Percentiles rank a stretch among this genome's conserved stretches.
These are phyloP conservation scores for Drosophila santomea DNA, from an alignment of 1,140 invertebrate species.

Conservation along the genomic window DNA sequence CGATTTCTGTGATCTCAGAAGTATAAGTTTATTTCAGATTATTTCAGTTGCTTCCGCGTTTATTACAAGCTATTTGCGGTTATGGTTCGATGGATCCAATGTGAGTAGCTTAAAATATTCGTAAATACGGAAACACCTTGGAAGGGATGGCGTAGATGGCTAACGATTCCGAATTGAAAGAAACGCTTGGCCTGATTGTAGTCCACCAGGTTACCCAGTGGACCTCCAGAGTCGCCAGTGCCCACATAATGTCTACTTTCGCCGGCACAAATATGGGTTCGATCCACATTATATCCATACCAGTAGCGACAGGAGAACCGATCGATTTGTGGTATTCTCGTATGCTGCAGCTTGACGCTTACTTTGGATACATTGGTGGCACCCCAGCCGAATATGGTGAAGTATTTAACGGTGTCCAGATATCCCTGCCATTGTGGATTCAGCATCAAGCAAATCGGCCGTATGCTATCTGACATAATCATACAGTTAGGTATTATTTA, in stretches of 20 bases:
- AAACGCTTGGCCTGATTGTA: neutral
- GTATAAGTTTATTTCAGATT: too few species aligned
- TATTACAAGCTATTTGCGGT: neutral
- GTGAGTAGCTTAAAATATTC: neutral
- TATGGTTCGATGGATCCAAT: slow-evolving; percentile 5
- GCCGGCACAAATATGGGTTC: slow-evolving; percentile 6
- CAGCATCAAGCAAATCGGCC: slow-evolving; percentile 1
- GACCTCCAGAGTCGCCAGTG: slow-evolving; percentile 6
- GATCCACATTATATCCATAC: slow-evolving; percentile 1
- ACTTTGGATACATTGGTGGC: neutral
- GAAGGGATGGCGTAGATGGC: neutral
- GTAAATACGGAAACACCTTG: slow-evolving; percentile 8
- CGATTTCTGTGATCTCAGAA: too few species aligned
- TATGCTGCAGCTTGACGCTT: neutral
- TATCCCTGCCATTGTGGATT: neutral
- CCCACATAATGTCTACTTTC: neutral
- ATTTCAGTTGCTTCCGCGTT: too few species aligned
- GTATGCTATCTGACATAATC: neutral
- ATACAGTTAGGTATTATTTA: neutral
- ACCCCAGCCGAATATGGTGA: slow-evolving; percentile 4
- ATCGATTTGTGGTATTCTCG: neutral
- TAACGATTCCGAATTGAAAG: slow-evolving; percentile 16
- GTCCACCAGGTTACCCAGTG: neutral
- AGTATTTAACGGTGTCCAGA: neutral
- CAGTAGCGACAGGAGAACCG: neutral